Percentiles rank a stretch among this genome's conserved stretches.
Evolutionary conservation across 2,113 vertebrate genomes (phyloP).

Genomic region (Megaceryle maxima): DNA sequence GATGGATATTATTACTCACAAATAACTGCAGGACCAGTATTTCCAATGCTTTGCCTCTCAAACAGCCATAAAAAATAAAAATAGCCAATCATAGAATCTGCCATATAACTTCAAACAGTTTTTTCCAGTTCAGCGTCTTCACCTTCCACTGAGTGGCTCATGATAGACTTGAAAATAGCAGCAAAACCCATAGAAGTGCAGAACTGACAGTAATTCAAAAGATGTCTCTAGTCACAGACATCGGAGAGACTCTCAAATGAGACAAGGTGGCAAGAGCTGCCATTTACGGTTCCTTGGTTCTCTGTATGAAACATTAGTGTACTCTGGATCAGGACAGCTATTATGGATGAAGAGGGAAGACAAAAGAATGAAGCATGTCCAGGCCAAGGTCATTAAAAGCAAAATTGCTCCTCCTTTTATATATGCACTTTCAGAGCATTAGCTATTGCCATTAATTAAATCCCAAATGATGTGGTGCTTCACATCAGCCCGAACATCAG

Average conservation of each 20-base stretch:
- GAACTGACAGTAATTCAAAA: not conserved
- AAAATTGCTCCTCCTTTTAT: not conserved
- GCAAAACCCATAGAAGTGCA: not conserved
- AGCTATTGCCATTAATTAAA: not conserved
- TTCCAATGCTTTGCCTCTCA: not conserved
- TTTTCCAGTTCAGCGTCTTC: not conserved
- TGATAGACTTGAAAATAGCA: not conserved
- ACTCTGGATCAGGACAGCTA: not conserved
- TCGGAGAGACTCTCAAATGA: not conserved
- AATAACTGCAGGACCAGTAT: not conserved
- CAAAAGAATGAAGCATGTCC: not conserved
- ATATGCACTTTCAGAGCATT: not conserved
- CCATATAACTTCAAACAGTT: not conserved
- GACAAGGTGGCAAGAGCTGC: not conserved
- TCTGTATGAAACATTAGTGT: not conserved
- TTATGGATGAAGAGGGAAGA: not conserved
- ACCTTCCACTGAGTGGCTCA: not conserved
- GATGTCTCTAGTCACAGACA: not conserved
- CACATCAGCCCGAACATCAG: not conserved
- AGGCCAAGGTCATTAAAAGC: not conserved
- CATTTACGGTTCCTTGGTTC: not conserved
- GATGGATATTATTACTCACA: not conserved
- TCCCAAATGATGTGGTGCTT: not conserved
- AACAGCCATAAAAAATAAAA: not conserved
- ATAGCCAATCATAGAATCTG: not conserved